phyloP scores from a whole-genome alignment of 2,113 vertebrate genomes.

The Psittacula cyanocephala region DNA sequence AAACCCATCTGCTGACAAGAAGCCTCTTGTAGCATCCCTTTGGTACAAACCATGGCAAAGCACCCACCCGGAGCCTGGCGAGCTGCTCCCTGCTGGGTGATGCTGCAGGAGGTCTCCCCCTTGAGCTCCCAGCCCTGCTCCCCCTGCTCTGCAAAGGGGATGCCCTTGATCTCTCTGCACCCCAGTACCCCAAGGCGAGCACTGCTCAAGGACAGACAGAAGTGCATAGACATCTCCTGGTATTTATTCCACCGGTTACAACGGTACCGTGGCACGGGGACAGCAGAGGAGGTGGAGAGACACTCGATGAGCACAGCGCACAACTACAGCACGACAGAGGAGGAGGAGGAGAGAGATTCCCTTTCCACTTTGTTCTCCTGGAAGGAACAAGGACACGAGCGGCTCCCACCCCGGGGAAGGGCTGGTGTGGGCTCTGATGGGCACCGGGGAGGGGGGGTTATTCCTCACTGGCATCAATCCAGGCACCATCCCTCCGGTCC shows the following conservation, averaged over 20 bases:
- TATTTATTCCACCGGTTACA: conserved; percentile 63
- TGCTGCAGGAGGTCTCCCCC: background rate
- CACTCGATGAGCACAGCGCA: background rate
- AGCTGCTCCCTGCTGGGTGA: background rate
- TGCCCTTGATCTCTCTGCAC: background rate
- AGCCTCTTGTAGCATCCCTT: background rate
- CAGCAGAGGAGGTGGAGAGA: background rate
- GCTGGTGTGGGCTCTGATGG: background rate
- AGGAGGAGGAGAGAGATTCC: background rate
- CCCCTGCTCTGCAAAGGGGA: background rate
- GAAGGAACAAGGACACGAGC: background rate
- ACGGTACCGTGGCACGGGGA: conserved; percentile 10
- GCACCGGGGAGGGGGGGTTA: background rate
- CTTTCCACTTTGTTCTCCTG: background rate
- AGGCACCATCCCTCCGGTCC: background rate
- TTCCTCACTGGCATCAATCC: background rate
- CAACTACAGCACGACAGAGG: conserved; percentile 1
- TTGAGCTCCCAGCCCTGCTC: rapidly evolving
- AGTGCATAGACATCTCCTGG: conserved; percentile 68
- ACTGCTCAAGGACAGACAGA: background rate
- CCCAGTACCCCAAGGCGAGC: background rate
- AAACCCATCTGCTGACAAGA: rapidly evolving
- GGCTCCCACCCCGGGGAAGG: background rate
- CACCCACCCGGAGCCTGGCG: rapidly evolving
- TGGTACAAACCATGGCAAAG: rapidly evolving